These are phyloP conservation scores for Monochamus saltuarius DNA, from an alignment of 1,140 invertebrate species.

Conservation along the genomic window DNA sequence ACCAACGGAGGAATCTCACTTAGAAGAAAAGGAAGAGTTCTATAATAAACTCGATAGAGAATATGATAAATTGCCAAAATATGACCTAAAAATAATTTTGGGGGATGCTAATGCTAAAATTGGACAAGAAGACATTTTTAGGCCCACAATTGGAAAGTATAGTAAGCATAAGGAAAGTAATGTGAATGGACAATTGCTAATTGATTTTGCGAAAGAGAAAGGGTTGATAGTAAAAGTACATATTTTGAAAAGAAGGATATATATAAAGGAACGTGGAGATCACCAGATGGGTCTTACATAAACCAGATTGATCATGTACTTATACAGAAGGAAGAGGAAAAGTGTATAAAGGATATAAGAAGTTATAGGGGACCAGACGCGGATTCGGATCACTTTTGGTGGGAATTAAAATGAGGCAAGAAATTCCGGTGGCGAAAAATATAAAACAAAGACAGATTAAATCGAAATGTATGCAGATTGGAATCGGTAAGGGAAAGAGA, in stretches of 20 bases:
- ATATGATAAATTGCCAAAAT: conserved; percentile 1
- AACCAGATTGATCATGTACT: conserved; percentile 10
- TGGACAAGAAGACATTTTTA: conserved; percentile 17
- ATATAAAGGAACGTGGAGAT: conserved; percentile 34
- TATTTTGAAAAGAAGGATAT: conserved; percentile 33
- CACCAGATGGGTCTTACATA: conserved; percentile 23
- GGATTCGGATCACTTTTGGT: neutral
- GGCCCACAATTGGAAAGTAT: conserved; percentile 42
- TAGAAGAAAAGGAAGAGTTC: neutral
- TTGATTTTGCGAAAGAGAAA: conserved; percentile 27
- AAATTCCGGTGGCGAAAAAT: too few species aligned
- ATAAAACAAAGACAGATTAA: too few species aligned
- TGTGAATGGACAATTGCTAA: conserved; percentile 30
- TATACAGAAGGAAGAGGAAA: neutral
- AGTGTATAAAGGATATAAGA: neutral
- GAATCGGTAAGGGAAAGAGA: too few species aligned
- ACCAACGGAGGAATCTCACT: conserved; percentile 1
- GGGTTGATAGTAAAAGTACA: conserved; percentile 29
- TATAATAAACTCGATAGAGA: neutral
- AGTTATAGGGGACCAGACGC: neutral
- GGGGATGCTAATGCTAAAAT: conserved; percentile 15
- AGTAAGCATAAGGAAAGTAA: conserved; percentile 39
- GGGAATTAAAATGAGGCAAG: too few species aligned
- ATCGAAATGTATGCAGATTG: too few species aligned
- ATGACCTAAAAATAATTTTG: conserved; percentile 12